Conservation (phyloP, 1,140 invertebrate genomes). For the Rhynchophorus ferrugineus region DNA sequence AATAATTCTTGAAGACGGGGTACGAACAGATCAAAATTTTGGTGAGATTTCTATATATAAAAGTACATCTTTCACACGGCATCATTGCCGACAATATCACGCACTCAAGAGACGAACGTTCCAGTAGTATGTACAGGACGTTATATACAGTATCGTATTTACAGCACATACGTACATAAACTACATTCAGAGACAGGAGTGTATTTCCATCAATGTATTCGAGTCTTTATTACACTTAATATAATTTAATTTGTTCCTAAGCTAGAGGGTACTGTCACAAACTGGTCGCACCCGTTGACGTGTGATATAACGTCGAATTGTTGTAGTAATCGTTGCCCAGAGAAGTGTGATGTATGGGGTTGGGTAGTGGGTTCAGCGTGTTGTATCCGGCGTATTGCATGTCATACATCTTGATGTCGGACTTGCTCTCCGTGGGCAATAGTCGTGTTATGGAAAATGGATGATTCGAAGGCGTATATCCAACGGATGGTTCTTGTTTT, state of each 20-base stretch:
- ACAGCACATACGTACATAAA: conserved; percentile 4
- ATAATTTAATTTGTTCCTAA: conserved; percentile 43
- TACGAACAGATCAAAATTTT: background rate
- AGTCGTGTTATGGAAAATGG: conserved; percentile 92
- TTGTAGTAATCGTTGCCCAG: conserved; percentile 73
- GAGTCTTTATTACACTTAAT: too few species aligned
- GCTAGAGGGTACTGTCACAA: conserved; percentile 71
- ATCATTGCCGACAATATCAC: background rate
- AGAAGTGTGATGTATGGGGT: conserved; percentile 51
- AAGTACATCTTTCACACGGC: background rate
- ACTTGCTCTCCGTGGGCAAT: conserved; percentile 74
- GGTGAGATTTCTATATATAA: background rate
- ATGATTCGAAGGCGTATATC: conserved; percentile 73
- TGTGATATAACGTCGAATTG: conserved; percentile 61
- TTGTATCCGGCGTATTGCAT: conserved; percentile 59
- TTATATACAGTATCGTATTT: too few species aligned
- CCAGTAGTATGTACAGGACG: too few species aligned
- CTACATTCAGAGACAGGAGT: conserved; percentile 5
- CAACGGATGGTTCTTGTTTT: conserved; percentile 70
- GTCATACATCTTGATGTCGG: conserved; percentile 77
- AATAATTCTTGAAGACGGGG: too few species aligned
- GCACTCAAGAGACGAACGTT: too few species aligned
- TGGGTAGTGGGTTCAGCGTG: conserved; percentile 51
- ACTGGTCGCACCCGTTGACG: conserved; percentile 55
- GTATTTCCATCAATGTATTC: conserved; percentile 22